Evolutionary conservation across 2,888 invertebrate genomes (phyloP), one percentile per base, ranked within the genome.

Genomic region (Calameuta filiformis): DNA sequence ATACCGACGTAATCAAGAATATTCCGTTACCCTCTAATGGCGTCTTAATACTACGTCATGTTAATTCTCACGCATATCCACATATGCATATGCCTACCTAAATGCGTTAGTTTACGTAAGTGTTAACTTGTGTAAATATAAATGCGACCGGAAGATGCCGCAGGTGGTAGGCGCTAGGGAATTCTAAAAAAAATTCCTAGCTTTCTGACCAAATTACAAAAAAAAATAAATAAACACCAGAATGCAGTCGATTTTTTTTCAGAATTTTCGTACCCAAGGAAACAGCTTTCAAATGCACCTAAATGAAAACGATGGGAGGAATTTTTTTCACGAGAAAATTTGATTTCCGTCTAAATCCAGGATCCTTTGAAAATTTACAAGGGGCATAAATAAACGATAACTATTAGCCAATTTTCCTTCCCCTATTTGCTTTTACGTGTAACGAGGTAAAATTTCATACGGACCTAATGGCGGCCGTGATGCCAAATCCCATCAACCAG

Each of bases 21-120:
- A 81, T 78, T 78, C 75, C 69, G 79, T 82, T 80, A 80, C 78
- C 76, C 6, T 37, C 77, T 78, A 80, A 82, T 77, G 75, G 79
- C 73, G 69, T 34, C 76, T 79, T 79, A 76, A 79, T 79, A 73
- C 12, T 12, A 31, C 56, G 23, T 56, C 56, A 56, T 6, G 23
- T 56, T 23, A 56, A 56, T 56, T 9, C 9, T 56, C 56, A 9
- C 37, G 3, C 3, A 12, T 12, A 12, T 37, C 12, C 12, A 37
- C 12, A 12, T 12, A 37, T 3, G 12, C 4, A 37, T 37, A 3
- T 12, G 12, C 12, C 37, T 4, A 37, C 37, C 12, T 37, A 37
- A 37, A 2, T 56, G 56, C 56, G 23, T 56, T 2, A 23, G 23
- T 56, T 23, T 23, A 71, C 11, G 15, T 3, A 35, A 23, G 11